A percentile compares a stretch with the other conserved stretches of the same genome.
These are phyloP conservation scores for Callospermophilus lateralis DNA, from an alignment of 2,113 vertebrate species.

Conservation along the genomic window DNA sequence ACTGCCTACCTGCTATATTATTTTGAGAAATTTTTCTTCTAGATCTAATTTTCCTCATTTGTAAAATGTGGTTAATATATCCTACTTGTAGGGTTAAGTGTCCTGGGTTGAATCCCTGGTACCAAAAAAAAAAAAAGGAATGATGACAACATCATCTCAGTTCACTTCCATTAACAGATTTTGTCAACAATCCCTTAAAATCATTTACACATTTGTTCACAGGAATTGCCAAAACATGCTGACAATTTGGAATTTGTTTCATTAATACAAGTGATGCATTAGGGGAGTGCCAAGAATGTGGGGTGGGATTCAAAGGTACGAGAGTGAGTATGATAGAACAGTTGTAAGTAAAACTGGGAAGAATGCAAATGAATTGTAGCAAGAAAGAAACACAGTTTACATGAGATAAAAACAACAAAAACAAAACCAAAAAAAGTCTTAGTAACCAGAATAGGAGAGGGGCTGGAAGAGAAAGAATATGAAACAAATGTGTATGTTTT, in stretches of 20 bases:
- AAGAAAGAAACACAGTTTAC: background rate
- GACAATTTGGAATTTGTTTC: background rate
- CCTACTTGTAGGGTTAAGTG: background rate
- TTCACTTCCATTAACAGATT: slow-evolving; percentile 18
- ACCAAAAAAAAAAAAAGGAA: background rate
- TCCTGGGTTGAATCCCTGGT: no score
- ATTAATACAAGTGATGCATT: background rate
- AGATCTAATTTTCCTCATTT: background rate
- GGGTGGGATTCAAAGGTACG: background rate
- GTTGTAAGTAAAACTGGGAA: background rate
- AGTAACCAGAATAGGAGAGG: background rate
- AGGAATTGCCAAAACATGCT: background rate
- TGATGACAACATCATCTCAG: background rate
- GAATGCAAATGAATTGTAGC: background rate
- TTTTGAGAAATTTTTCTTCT: slow-evolving; percentile 41
- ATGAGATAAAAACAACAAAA: background rate
- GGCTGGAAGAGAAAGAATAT: background rate
- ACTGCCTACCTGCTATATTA: background rate
- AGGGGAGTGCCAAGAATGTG: background rate
- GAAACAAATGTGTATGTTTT: background rate
- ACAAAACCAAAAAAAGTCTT: background rate
- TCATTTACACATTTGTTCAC: background rate
- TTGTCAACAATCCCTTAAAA: slow-evolving; percentile 17
- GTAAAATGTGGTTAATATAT: slow-evolving; percentile 23
- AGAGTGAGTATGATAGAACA: background rate